These are phyloP conservation scores for Laterallus jamaicensis DNA, from an alignment of 2,113 vertebrate genomes.

Conservation along the genomic window DNA sequence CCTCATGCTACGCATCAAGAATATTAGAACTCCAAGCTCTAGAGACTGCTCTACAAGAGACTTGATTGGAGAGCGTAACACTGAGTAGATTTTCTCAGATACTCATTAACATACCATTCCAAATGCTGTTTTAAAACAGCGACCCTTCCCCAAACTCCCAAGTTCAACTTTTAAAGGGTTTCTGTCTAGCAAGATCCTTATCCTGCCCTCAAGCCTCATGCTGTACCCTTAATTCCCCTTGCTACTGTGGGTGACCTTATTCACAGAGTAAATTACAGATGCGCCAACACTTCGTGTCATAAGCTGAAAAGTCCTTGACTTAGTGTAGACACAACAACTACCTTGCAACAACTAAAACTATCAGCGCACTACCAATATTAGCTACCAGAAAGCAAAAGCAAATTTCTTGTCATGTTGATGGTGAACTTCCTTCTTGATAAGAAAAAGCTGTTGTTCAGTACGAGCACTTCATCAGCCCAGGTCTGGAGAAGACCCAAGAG, in stretches of 20 bases:
- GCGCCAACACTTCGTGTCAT: not conserved
- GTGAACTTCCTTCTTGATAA: not conserved
- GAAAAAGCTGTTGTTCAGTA: not conserved
- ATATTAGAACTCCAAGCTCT: not conserved
- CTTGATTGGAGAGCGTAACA: not conserved
- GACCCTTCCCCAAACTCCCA: not conserved
- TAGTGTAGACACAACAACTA: no score
- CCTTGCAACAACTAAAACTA: no score
- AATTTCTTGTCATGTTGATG: not conserved
- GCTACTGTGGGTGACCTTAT: not conserved
- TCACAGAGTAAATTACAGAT: not conserved
- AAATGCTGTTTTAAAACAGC: not conserved
- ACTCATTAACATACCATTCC: not conserved
- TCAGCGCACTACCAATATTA: no score
- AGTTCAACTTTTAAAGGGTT: not conserved
- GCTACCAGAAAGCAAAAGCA: no score
- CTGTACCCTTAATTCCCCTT: not conserved
- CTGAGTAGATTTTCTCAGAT: not conserved
- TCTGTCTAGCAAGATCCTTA: not conserved
- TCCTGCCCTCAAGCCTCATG: not conserved
- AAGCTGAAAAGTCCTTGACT: not conserved
- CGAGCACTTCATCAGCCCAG: not conserved
- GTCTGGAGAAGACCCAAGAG: not conserved
- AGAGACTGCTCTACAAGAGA: not conserved
- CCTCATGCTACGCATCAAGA: not conserved